Conservation (phyloP, 1,140 invertebrate genomes). For the Trinorchestia longiramus region DNA sequence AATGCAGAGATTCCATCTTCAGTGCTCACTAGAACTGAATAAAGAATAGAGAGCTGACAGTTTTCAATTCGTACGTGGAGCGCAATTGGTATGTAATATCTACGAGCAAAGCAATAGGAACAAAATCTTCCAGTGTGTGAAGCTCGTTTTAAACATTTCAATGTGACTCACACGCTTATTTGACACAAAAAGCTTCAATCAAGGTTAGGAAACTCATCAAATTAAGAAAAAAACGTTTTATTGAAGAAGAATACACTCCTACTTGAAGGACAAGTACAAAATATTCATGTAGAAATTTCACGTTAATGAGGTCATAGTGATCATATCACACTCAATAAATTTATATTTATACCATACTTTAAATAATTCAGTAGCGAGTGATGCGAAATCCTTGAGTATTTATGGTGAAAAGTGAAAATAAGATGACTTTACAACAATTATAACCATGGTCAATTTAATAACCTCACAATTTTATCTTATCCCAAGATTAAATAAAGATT, state of each 20-base stretch:
- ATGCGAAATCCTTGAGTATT: neutral
- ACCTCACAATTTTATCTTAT: neutral
- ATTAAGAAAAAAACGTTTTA: constrained; percentile 34
- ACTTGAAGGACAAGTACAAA: constrained; percentile 49
- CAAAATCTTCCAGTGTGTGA: neutral
- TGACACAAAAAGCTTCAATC: neutral
- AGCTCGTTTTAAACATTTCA: neutral
- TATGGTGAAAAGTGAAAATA: neutral
- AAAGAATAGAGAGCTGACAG: neutral
- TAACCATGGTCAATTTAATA: neutral
- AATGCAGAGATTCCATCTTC: too few species aligned
- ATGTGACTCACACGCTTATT: neutral
- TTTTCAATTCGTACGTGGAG: neutral
- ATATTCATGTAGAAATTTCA: neutral
- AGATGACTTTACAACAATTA: neutral
- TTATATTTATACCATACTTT: neutral
- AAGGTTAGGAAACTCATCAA: neutral
- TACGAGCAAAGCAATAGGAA: neutral
- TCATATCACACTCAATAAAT: neutral
- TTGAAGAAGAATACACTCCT: constrained; percentile 32
- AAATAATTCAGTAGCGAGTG: too few species aligned
- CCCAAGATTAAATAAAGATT: neutral
- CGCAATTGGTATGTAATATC: too few species aligned
- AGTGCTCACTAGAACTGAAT: too few species aligned
- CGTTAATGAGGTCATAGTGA: neutral